A percentile compares a stretch with the other conserved stretches of the same genome.
These are phyloP conservation scores for Temnothorax rugatulus DNA, from an alignment of 2,888 invertebrate species.

Conservation along the genomic window DNA sequence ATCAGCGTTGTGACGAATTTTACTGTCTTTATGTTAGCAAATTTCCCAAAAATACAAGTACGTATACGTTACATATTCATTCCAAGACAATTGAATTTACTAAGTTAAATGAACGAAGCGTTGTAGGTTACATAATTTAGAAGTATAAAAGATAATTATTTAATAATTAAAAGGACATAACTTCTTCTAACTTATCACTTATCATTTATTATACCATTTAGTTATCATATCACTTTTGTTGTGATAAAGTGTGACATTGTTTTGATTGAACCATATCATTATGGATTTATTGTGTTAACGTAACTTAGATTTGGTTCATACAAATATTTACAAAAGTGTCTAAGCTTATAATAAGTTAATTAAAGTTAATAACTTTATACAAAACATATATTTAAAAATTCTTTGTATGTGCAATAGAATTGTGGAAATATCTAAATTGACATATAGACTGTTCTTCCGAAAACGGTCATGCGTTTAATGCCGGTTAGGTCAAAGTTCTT, in stretches of 20 bases:
- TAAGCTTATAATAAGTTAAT: neutral
- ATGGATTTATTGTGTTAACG: neutral
- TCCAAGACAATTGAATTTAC: neutral
- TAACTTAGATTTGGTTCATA: neutral
- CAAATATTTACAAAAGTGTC: neutral
- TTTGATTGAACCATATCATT: neutral
- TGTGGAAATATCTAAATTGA: no score
- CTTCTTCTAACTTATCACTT: neutral
- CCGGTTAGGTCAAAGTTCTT: no score
- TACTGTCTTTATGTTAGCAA: neutral
- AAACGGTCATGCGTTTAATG: no score
- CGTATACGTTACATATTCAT: neutral
- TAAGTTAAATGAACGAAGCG: neutral
- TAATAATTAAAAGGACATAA: neutral
- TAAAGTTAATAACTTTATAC: no score
- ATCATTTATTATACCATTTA: no score
- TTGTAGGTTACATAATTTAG: neutral
- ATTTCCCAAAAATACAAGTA: constrained; percentile 25
- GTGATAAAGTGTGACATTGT: neutral
- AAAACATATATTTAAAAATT: no score
- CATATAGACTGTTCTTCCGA: no score
- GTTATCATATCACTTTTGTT: neutral
- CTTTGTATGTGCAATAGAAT: no score
- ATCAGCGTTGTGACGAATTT: neutral
- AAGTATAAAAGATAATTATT: neutral